These are phyloP conservation scores for Brachionichthys hirsutus DNA, from an alignment of 2,113 vertebrate species.

Conservation along the genomic window DNA sequence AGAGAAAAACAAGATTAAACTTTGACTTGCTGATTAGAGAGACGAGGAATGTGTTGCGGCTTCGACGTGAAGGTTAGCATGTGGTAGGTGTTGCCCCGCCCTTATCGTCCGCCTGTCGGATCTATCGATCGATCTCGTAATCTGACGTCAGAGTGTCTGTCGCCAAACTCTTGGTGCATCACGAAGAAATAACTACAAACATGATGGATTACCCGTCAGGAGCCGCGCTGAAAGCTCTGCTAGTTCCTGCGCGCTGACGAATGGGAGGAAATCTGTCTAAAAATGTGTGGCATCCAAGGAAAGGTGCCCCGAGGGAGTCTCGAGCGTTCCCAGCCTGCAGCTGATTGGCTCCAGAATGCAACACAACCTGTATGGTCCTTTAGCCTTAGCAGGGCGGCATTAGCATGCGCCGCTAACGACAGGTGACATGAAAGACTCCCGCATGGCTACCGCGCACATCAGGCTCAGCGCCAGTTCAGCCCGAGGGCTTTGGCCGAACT, in stretches of 20 bases:
- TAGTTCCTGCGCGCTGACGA: constrained; percentile 20
- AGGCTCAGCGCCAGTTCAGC: no score
- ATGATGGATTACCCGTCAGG: constrained; percentile 27
- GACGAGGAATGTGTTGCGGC: constrained; percentile 40
- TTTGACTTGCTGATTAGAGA: constrained; percentile 49
- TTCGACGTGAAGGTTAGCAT: constrained; percentile 59
- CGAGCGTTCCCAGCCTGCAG: no score
- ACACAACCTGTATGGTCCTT: background rate
- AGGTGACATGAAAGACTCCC: no score
- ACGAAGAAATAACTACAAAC: background rate
- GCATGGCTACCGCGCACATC: no score
- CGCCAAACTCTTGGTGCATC: background rate
- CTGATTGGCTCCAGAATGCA: constrained; percentile 12
- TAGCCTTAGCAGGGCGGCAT: no score
- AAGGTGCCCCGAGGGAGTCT: no score
- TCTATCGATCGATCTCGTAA: constrained; percentile 5
- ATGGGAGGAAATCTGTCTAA: constrained; percentile 21
- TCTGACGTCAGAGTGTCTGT: background rate
- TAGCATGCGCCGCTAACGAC: no score
- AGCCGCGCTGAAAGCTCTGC: constrained; percentile 7
- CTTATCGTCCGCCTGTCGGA: constrained; percentile 18
- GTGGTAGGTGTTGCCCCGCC: constrained; percentile 23
- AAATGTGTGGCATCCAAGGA: no score
- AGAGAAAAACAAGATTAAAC: constrained; percentile 68
- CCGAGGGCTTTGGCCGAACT: no score